These are phyloP conservation scores for Mus spicilegus DNA, from an alignment of 2,113 vertebrate genomes.

Conservation along the genomic window DNA sequence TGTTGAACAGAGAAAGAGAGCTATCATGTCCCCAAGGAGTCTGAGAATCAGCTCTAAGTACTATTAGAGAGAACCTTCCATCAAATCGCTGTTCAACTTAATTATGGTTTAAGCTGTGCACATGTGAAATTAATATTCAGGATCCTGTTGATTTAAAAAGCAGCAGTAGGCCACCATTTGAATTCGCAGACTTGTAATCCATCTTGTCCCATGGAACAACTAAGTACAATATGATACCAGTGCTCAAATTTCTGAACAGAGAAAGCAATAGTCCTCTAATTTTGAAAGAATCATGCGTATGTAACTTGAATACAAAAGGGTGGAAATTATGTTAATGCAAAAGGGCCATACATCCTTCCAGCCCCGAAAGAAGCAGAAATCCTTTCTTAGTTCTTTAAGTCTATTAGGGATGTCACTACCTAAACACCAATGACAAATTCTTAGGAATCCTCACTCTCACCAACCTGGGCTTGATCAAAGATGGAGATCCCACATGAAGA, in stretches of 20 bases:
- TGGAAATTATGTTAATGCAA: slow-evolving; percentile 30
- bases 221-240: slow-evolving; percentile 61
- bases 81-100: slow-evolving; percentile 69
- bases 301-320: slow-evolving; percentile 67
- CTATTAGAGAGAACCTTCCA: slow-evolving; percentile 60
- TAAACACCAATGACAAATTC: slow-evolving; percentile 27
- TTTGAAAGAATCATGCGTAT: slow-evolving; percentile 18
- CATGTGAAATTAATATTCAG: slow-evolving; percentile 76
- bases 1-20: slow-evolving; percentile 67
- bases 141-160: slow-evolving; percentile 72
- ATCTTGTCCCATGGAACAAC: slow-evolving; percentile 67
- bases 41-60: slow-evolving; percentile 60
- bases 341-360: slow-evolving; percentile 4
- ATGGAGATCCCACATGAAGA: slow-evolving; percentile 14
- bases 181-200: slow-evolving; percentile 72
- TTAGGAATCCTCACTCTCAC: neutral
- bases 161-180: slow-evolving; percentile 59
- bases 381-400: slow-evolving; percentile 19
- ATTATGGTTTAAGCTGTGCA: slow-evolving; percentile 71
- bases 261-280: slow-evolving; percentile 48
- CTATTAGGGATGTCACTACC: slow-evolving; percentile 32
- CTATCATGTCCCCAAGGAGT: slow-evolving; percentile 51
- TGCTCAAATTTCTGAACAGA: slow-evolving; percentile 71
- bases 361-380: slow-evolving; percentile 40
- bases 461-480: neutral